Base-by-base conservation (phyloP, 2,888 invertebrate species). In the Aphodius granarius region DNA sequence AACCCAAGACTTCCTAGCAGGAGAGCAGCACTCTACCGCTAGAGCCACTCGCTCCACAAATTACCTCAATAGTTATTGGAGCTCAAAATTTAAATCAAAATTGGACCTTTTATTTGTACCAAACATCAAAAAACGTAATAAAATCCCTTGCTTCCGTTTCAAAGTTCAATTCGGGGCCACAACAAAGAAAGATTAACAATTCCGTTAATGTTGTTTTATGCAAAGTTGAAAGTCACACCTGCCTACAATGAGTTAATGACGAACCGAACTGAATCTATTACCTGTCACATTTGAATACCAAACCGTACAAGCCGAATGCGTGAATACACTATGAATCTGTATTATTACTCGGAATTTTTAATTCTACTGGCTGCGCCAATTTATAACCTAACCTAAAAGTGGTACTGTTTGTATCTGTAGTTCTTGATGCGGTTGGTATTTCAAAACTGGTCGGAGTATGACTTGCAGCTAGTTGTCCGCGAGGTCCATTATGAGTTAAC, bases 401-500 rank as follows among this genome's bases (percentile, higher is more conserved):
- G 43, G 43, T 9, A 43, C 13, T 13, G 43, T 43, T 43, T 43
- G 6, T 9, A 1, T 43, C 43, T 43, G 6, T 6, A 1, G 43
- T 43, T 43, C 43, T 43, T 43, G 43, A 43, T 43, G 9, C 13
- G 43, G 43, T 43, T 43, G 43, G 43, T 43, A 43, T 43, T 43
- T 9, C 43, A 43, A n/a, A 43, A 43, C 43, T 9, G 43, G 43
- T 43, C 43, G 43, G 43, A 43, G 43, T 43, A 43, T 43, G 43
- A 43, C 43, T 43, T 43, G 43, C 43, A 43, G 6, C 43, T 43
- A 6, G 2, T 43, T 6, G 43, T 43, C 43, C 43, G 43, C 43
- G 3, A 43, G 43, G 43, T 43, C 43, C 84, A 84, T 85, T 85
- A 85, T 83, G 83, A 83, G 83, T 83, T 84, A 85, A 86, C 85